These are phyloP conservation scores for Dynastes tityus DNA, from an alignment of 2,888 invertebrate species.

Conservation along the genomic window DNA sequence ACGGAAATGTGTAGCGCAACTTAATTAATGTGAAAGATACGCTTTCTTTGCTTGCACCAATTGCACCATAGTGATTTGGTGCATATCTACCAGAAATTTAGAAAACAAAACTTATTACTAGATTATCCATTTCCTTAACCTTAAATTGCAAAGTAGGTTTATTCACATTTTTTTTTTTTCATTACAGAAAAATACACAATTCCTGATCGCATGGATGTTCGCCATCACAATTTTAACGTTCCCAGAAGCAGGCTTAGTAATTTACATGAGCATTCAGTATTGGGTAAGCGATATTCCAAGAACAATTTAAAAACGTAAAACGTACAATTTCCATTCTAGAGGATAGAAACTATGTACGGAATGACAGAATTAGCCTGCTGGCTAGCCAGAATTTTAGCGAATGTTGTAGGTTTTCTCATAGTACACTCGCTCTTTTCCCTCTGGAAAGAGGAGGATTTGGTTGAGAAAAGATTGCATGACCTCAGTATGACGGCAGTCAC, in stretches of 20 bases:
- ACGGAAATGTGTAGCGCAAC: too few relatives aligned
- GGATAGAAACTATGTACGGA: constrained; percentile 70
- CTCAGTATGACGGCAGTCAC: constrained; percentile 68
- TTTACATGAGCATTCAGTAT: constrained; percentile 74
- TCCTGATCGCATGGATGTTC: constrained; percentile 73
- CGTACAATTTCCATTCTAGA: constrained; percentile 64
- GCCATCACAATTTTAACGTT: constrained; percentile 71
- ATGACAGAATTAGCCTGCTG: constrained; percentile 72
- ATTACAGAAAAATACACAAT: constrained; percentile 71
- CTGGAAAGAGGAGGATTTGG: constrained; percentile 73
- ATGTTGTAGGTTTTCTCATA: constrained; percentile 71
- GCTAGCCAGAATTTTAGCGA: constrained; percentile 70
- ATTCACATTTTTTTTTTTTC: constrained; percentile 11
- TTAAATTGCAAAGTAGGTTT: background rate
- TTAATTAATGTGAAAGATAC: too few relatives aligned
- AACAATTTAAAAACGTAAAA: background rate
- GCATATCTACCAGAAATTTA: too few relatives aligned
- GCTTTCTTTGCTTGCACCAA: too few relatives aligned
- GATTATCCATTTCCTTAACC: too few relatives aligned
- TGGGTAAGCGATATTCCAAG: constrained; percentile 69
- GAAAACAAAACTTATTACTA: too few relatives aligned
- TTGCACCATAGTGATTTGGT: too few relatives aligned
- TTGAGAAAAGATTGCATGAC: constrained; percentile 70
- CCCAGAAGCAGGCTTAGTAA: constrained; percentile 73
- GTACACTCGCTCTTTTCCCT: constrained; percentile 72